Evolutionary conservation across 2,797 vertebrate species (phyloP).

Genomic region (Falco berigora): DNA sequence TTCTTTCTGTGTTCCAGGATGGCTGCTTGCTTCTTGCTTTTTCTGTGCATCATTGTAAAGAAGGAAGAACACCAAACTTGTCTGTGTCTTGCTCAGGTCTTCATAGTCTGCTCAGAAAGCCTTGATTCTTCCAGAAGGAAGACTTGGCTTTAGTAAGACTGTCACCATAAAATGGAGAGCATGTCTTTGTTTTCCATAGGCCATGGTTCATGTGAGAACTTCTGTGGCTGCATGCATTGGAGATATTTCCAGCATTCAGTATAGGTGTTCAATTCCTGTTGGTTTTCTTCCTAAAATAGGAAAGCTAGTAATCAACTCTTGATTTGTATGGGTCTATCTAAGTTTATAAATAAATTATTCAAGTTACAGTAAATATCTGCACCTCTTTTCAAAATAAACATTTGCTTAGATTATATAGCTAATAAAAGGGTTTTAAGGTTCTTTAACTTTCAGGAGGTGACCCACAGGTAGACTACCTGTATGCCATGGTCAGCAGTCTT

Average conservation of each 20-base stretch:
- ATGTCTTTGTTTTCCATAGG: neutral
- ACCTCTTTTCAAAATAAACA: neutral
- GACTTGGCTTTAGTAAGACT: neutral
- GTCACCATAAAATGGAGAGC: too few species aligned
- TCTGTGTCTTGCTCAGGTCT: neutral
- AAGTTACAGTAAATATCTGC: neutral
- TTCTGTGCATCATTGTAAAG: neutral
- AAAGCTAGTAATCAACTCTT: neutral
- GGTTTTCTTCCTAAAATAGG: neutral
- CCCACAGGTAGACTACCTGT: neutral
- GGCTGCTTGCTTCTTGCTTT: neutral
- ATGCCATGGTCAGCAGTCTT: neutral
- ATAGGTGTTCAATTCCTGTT: neutral
- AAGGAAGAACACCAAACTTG: neutral
- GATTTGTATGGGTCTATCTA: neutral
- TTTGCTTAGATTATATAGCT: neutral
- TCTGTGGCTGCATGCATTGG: neutral
- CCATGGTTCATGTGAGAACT: neutral
- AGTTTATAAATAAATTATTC: neutral
- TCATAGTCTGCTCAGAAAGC: neutral
- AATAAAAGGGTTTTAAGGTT: neutral
- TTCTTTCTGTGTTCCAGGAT: neutral
- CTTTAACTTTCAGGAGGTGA: neutral
- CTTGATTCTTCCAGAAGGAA: neutral
- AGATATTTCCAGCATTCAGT: neutral